Evolutionary conservation across 2,113 vertebrate species (phyloP).

Genomic region (Pao palembangensis): DNA sequence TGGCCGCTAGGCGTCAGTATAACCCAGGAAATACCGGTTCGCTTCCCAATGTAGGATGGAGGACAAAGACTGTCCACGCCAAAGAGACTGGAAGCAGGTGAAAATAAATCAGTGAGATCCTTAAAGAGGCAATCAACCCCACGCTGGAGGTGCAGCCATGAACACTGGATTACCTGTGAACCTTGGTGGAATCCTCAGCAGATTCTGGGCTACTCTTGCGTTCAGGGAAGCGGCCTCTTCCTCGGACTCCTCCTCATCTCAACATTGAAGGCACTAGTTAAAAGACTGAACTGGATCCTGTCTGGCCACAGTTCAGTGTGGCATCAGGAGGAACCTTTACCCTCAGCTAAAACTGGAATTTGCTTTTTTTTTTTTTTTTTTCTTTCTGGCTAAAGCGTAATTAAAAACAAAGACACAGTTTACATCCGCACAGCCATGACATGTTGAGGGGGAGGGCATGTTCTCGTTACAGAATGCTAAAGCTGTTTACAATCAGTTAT

Average conservation of each 20-base stretch:
- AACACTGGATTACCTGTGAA: constrained; percentile 14
- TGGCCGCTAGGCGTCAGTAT: constrained; percentile 58
- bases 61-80: not conserved
- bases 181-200: constrained; percentile 16
- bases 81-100: not conserved
- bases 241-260: constrained; percentile 21
- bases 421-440: not conserved
- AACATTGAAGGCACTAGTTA: constrained; percentile 68
- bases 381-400: not conserved
- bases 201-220: constrained; percentile 11
- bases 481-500: constrained; percentile 80
- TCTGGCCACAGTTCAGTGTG: constrained; percentile 40
- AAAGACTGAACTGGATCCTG: constrained; percentile 51
- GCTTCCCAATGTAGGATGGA: not conserved
- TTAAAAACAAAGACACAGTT: constrained; percentile 6
- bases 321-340: constrained; percentile 15
- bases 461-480: constrained; percentile 24
- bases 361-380: not conserved
- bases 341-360: constrained; percentile 1
- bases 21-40: not conserved
- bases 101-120: not conserved
- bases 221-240: constrained; percentile 45
- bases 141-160: too few species aligned
- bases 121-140: not conserved
- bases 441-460: not conserved